phyloP scores from a whole-genome alignment of 2,797 vertebrate genomes.

The Pogonophryne albipinna region DNA sequence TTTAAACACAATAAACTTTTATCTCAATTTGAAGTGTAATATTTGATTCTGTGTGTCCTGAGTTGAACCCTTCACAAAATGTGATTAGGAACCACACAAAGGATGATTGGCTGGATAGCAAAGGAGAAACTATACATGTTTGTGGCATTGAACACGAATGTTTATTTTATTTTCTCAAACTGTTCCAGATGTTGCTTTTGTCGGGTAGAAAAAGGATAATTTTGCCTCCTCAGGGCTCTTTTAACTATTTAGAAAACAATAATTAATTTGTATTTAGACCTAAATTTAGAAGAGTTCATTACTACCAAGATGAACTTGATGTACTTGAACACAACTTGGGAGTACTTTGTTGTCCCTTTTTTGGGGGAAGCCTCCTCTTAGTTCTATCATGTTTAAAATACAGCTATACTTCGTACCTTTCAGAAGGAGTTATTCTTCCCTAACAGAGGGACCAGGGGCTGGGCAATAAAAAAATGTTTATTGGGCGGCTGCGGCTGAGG shows the following conservation, averaged over 20 bases:
- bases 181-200: not conserved
- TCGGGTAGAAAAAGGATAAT: not conserved
- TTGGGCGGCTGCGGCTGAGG: too few species aligned
- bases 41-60: slow-evolving; percentile 39
- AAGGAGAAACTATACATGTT: not conserved
- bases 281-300: not conserved
- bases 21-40: slow-evolving; percentile 33
- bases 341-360: not conserved
- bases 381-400: not conserved
- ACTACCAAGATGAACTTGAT: not conserved
- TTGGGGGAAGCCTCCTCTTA: not conserved
- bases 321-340: too few species aligned
- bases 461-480: too few species aligned
- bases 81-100: not conserved
- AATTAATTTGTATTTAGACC: not conserved
- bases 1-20: slow-evolving; percentile 47
- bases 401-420: not conserved
- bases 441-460: too few species aligned
- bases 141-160: not conserved
- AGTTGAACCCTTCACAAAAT: slow-evolving; percentile 40
- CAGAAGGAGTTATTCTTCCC: too few species aligned
- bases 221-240: not conserved
- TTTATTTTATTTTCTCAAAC: not conserved
- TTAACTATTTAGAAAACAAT: not conserved
- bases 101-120: not conserved